Percentiles rank a stretch among this genome's conserved stretches.
Conservation (phyloP, 1,140 invertebrate species). For the Cyclargus thomasi region DNA sequence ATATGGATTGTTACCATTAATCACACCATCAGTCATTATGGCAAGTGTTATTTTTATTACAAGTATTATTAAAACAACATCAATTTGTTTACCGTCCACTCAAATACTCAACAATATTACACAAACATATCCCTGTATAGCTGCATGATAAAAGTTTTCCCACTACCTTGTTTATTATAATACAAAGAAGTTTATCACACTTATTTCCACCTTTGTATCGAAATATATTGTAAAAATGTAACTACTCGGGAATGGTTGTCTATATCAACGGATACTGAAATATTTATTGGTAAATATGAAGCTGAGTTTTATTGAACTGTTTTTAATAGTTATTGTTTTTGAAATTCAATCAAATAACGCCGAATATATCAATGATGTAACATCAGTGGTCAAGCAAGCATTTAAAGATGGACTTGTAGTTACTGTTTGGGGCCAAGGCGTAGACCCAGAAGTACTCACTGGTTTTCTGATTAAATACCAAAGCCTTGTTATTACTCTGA, state of each 20-base stretch:
- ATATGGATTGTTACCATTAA: neutral
- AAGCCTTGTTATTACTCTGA: conserved; percentile 27
- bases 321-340: neutral
- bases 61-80: conserved; percentile 8
- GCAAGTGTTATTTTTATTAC: neutral
- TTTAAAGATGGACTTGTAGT: conserved; percentile 19
- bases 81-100: neutral
- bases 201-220: neutral
- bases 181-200: neutral
- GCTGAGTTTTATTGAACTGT: neutral
- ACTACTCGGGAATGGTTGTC: too few species aligned
- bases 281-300: neutral
- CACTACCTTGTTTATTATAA: neutral
- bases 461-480: conserved; percentile 23
- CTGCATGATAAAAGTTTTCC: neutral
- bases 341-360: neutral
- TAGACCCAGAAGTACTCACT: conserved; percentile 13
- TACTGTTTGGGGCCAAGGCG: conserved; percentile 18
- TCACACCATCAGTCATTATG: neutral
- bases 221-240: too few species aligned
- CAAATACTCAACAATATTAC: conserved; percentile 1
- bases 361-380: conserved; percentile 23
- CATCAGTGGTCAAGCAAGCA: conserved; percentile 24
- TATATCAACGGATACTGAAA: too few species aligned
- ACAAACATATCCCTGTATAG: neutral